A percentile compares a stretch with the other conserved stretches of the same genome.
Conservation (phyloP, 2,888 invertebrate genomes). For the Lasioglossum malachurum region DNA sequence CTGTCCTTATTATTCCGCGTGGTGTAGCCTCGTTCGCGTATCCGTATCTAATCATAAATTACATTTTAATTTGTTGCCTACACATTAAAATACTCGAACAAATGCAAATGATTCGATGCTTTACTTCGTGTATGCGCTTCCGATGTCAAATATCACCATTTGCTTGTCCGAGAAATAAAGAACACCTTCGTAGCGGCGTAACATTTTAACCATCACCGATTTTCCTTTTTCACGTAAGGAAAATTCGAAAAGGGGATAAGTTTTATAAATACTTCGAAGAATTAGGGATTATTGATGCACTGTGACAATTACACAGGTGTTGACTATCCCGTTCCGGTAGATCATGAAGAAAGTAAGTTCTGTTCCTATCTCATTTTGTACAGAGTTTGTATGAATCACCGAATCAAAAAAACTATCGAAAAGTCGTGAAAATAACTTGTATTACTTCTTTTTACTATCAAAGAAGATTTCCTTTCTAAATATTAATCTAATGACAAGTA, state of each 20-base stretch:
- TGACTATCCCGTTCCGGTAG: not conserved
- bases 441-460: not conserved
- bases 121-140: constrained; percentile 96
- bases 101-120: constrained; percentile 74
- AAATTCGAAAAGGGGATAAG: not conserved
- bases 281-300: not conserved
- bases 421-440: not conserved
- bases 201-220: constrained; percentile 85
- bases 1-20: constrained; percentile 93
- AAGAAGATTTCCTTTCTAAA: not conserved
- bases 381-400: not conserved
- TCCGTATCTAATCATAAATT: constrained; percentile 90
- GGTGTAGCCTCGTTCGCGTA: constrained; percentile 96
- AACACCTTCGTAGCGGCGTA: constrained; percentile 91
- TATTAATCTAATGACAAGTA: too few relatives aligned
- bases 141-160: constrained; percentile 95
- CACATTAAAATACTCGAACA: constrained; percentile 14
- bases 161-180: constrained; percentile 94
- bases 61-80: not conserved
- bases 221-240: not conserved
- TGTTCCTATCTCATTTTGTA: not conserved
- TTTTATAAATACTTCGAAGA: not conserved
- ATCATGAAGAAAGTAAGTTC: not conserved
- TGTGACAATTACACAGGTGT: not conserved
- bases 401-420: not conserved